Base-by-base conservation (phyloP, 2,113 vertebrate species). In the Siniperca chuatsi region DNA sequence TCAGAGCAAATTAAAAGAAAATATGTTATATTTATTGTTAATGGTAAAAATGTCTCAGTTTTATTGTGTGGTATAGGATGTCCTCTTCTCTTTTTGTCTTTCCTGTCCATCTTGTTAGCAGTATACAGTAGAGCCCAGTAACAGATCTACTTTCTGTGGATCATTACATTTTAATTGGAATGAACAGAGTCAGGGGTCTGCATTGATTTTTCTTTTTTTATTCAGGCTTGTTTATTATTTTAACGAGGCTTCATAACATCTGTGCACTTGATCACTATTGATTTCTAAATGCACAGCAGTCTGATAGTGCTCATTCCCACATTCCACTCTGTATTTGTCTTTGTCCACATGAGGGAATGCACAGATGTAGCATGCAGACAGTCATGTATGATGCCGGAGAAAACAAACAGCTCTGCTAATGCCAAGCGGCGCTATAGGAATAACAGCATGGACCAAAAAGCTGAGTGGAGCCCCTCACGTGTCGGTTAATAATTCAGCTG, bases 401-500 rank as follows among this genome's bases (percentile, higher is more conserved):
- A 44, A 2, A 55, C 25, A 79, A 71, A 87, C 46, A 50, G 52
- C 13, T 13, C 21, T 73, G 58, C 23, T 46, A 48, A 70, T 33
- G 75, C 37, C 70, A 33, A 23, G 11, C 29, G 68, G 77, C 0
- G 23, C 71, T 75, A 50, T 48, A 68, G 75, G 75, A 86, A 72
- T 60, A 75, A 73, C 50, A 54, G 67, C 58, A 11, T 46, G 48
- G 87, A 83, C 89, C 82, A 85, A 83, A 90, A 58, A 77, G 67
- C 72, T 35, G 76, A 35, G 62, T 58, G 40, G 73, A 83, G 66
- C 20, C 33, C 42, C 80, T 89, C 86, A 79, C 81, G 10, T 87
- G 89, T 71, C 10, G 0, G 73, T 91, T 86, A 86, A 91, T 89
- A 87, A 85, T 83, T 89, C 48, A 90, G 60, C 37, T 13, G 54